Percentiles rank a stretch among this genome's conserved stretches.
These are phyloP conservation scores for Diachrysia chrysitis DNA, from an alignment of 2,888 invertebrate genomes.

Conservation along the genomic window DNA sequence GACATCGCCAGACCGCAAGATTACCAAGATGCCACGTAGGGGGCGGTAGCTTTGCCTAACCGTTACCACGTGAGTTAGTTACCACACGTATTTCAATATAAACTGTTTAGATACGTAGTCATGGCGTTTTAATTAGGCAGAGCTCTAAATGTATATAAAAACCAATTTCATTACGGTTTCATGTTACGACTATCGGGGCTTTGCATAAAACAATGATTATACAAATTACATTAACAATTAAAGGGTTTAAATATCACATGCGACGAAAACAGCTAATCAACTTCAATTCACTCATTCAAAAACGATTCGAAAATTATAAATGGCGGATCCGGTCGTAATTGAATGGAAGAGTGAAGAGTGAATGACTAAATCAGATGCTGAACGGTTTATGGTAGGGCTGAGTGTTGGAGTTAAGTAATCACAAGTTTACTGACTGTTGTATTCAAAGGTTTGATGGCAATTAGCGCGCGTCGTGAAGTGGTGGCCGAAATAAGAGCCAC, in stretches of 20 bases:
- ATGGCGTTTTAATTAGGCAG: too few relatives aligned
- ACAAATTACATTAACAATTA: background rate
- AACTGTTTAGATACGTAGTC: too few relatives aligned
- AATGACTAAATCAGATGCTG: slow-evolving; percentile 5
- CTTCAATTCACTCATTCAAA: slow-evolving; percentile 3
- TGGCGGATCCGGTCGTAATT: background rate
- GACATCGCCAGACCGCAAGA: too few relatives aligned
- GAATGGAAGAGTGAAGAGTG: slow-evolving; percentile 3
- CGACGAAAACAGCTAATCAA: background rate
- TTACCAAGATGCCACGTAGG: too few relatives aligned
- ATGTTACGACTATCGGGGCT: too few relatives aligned
- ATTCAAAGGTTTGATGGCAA: slow-evolving; percentile 27
- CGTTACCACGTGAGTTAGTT: too few relatives aligned
- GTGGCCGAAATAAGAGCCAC: slow-evolving; percentile 13
- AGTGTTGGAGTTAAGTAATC: slow-evolving; percentile 31
- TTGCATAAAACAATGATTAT: background rate
- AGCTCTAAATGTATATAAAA: too few relatives aligned
- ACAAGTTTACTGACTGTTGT: slow-evolving; percentile 36
- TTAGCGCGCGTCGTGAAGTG: slow-evolving; percentile 13
- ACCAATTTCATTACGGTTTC: too few relatives aligned
- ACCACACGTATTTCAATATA: too few relatives aligned
- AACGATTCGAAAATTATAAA: background rate
- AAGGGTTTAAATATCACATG: background rate
- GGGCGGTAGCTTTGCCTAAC: too few relatives aligned
- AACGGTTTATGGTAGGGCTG: slow-evolving; percentile 24